phyloP scores from a whole-genome alignment of 1,140 invertebrate species.

The Batillaria attramentaria region DNA sequence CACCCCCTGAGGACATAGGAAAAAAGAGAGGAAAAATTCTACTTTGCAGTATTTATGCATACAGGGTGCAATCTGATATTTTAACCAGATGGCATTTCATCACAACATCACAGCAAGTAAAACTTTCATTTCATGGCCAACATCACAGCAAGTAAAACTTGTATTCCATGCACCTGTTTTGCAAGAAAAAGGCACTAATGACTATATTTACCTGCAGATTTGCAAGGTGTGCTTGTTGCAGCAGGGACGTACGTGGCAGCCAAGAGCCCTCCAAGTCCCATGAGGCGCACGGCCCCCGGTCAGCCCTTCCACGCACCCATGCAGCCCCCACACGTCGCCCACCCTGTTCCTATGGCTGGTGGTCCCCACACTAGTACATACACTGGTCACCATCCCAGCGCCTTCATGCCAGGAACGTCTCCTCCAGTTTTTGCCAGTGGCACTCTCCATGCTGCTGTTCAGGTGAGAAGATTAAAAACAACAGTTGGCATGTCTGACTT shows the following conservation, averaged over 20 bases:
- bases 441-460: background rate
- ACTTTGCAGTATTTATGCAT: too few relatives aligned
- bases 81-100: too few relatives aligned
- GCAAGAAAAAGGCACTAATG: background rate
- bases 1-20: too few relatives aligned
- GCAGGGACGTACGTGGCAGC: conserved; percentile 46
- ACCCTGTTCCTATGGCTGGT: conserved; percentile 1
- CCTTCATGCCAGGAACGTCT: conserved; percentile 59
- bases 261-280: conserved; percentile 76
- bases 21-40: too few relatives aligned
- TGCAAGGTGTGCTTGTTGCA: background rate
- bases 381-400: conserved; percentile 77
- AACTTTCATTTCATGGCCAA: too few relatives aligned
- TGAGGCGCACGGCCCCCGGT: conserved; percentile 80
- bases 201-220: background rate
- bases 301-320: conserved; percentile 56
- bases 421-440: conserved; percentile 53
- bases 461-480: too few relatives aligned
- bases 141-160: background rate
- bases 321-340: conserved; percentile 50
- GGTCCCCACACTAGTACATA: conserved; percentile 73
- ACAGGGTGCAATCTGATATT: too few relatives aligned
- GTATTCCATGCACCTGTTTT: background rate
- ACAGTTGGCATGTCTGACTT: too few relatives aligned
- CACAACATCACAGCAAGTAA: too few relatives aligned